Evolutionary conservation across 2,888 invertebrate genomes (phyloP).

Genomic region (Clusia tigrina): DNA sequence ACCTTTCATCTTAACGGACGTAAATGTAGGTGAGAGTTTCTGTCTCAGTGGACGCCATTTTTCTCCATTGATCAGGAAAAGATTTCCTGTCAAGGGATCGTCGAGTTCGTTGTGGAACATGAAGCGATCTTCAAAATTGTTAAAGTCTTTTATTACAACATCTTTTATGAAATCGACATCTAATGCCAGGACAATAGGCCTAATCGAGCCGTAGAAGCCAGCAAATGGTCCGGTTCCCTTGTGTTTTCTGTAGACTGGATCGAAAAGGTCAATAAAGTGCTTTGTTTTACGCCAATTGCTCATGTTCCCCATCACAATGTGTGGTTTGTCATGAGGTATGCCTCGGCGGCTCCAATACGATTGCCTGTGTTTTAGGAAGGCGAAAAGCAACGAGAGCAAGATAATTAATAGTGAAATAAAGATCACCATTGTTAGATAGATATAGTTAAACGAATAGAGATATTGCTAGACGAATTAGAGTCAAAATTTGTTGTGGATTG

Average conservation of each 20-base stretch:
- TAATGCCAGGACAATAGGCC: conserved; percentile 40
- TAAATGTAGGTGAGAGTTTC: conserved; percentile 58
- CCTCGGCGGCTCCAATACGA: conserved; percentile 51
- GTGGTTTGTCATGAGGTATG: conserved; percentile 46
- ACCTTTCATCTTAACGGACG: conserved; percentile 57
- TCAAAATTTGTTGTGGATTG: too few relatives aligned
- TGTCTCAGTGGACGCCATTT: conserved; percentile 60
- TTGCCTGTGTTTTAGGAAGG: neutral
- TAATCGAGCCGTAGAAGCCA: conserved; percentile 48
- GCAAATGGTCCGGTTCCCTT: conserved; percentile 43
- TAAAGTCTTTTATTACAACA: conserved; percentile 54
- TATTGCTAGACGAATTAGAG: too few relatives aligned
- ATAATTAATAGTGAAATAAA: too few relatives aligned
- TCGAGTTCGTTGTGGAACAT: conserved; percentile 50
- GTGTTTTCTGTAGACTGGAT: neutral
- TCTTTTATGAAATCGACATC: conserved; percentile 51
- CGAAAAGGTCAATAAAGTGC: conserved; percentile 36
- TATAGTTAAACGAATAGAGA: too few relatives aligned
- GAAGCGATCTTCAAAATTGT: conserved; percentile 52
- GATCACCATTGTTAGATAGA: too few relatives aligned
- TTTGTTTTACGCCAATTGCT: conserved; percentile 39
- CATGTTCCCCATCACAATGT: conserved; percentile 42
- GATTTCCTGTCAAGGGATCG: conserved; percentile 59
- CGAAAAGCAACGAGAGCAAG: conserved; percentile 1
- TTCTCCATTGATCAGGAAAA: conserved; percentile 59